These are phyloP conservation scores for Drosophila trapezifrons DNA, from an alignment of 1,140 invertebrate species.

Conservation along the genomic window DNA sequence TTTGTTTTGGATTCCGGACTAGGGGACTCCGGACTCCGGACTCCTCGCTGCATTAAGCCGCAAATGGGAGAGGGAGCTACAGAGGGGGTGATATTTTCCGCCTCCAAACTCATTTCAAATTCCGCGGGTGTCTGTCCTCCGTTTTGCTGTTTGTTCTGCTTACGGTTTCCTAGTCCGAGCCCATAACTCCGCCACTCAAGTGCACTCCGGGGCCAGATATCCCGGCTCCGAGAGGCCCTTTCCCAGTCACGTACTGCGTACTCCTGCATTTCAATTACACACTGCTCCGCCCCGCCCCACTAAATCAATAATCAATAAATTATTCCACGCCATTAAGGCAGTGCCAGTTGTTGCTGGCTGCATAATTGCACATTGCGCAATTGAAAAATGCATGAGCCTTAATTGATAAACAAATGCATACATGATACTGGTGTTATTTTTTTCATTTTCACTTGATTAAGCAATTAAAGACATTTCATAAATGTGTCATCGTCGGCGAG, in stretches of 20 bases:
- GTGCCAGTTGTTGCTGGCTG: conserved; percentile 19
- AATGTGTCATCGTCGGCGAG: neutral
- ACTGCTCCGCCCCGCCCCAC: neutral
- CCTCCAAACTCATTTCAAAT: conserved; percentile 53
- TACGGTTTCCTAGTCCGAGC: conserved; percentile 31
- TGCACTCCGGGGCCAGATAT: conserved; percentile 48
- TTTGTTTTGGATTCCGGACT: conserved; percentile 51
- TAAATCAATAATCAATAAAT: conserved; percentile 62
- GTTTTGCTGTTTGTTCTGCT: conserved; percentile 53
- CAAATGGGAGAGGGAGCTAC: neutral
- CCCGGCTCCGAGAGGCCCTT: neutral
- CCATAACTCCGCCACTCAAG: conserved; percentile 53
- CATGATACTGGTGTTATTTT: conserved; percentile 11
- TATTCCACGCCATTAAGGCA: conserved; percentile 51
- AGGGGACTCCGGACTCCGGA: neutral
- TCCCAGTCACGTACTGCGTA: conserved; percentile 47
- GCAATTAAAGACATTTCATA: conserved; percentile 39
- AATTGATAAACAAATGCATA: conserved; percentile 43
- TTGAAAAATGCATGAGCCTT: conserved; percentile 52
- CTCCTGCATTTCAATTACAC: conserved; percentile 53
- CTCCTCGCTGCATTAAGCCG: conserved; percentile 52
- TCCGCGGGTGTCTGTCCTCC: conserved; percentile 53
- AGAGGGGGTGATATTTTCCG: neutral
- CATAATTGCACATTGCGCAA: conserved; percentile 48
- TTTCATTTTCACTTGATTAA: conserved; percentile 14